Percentiles rank a stretch among this genome's conserved stretches.
These are phyloP conservation scores for Drosophila stalkeri DNA, from an alignment of 2,888 invertebrate genomes.

Conservation along the genomic window DNA sequence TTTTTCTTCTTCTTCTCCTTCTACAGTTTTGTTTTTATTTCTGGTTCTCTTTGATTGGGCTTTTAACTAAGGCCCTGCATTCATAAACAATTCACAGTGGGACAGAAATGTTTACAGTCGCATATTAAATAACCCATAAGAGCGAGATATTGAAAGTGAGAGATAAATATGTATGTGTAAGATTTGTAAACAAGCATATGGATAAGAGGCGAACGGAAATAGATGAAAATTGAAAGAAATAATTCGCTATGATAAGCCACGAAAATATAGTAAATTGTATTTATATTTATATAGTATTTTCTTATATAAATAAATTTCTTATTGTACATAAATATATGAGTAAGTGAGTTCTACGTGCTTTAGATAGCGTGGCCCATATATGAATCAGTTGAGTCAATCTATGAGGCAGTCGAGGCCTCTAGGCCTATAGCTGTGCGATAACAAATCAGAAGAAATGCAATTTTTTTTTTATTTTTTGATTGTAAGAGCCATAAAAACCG, in stretches of 20 bases:
- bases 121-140: conserved; percentile 8
- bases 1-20: conserved; percentile 18
- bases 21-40: neutral
- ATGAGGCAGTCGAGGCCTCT: conserved; percentile 25
- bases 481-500: conserved; percentile 17
- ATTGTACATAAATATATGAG: neutral
- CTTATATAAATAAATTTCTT: neutral
- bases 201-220: conserved; percentile 52
- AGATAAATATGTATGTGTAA: conserved; percentile 41
- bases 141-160: conserved; percentile 21
- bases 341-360: conserved; percentile 33
- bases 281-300: neutral
- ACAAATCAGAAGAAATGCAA: conserved; percentile 32
- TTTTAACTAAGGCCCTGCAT: conserved; percentile 39
- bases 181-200: conserved; percentile 47
- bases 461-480: neutral
- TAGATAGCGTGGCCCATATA: conserved; percentile 43
- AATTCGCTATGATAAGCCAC: conserved; percentile 41
- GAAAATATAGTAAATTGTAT: neutral
- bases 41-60: conserved; percentile 1
- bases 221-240: conserved; percentile 5
- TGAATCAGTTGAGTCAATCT: conserved; percentile 51
- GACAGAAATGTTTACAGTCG: conserved; percentile 7
- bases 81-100: conserved; percentile 36
- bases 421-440: conserved; percentile 35